Evolutionary conservation across 2,888 invertebrate species (phyloP).

Genomic region (Vanessa cardui): DNA sequence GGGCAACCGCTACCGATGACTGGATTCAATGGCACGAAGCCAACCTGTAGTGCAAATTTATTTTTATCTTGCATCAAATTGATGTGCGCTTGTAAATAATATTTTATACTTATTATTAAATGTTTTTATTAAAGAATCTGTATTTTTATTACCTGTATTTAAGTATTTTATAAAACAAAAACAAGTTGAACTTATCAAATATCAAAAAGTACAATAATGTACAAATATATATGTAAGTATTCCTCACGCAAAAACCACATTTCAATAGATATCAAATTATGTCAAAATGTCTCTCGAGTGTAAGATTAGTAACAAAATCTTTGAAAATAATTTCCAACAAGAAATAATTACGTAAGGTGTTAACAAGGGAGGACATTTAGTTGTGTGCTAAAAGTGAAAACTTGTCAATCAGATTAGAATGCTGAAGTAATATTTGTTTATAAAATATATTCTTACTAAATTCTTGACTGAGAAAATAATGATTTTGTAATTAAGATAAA

Average conservation of each 20-base stretch:
- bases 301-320: conserved; percentile 4
- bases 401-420: conserved; percentile 64
- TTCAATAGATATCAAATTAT: too few species aligned
- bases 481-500: not conserved
- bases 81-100: conserved; percentile 81
- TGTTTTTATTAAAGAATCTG: conserved; percentile 59
- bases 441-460: conserved; percentile 41
- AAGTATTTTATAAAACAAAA: not conserved
- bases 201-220: too few species aligned
- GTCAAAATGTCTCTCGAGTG: too few species aligned
- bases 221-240: too few species aligned
- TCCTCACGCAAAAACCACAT: too few species aligned
- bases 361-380: conserved; percentile 57
- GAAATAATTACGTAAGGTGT: conserved; percentile 22
- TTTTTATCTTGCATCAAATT: conserved; percentile 77
- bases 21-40: conserved; percentile 38
- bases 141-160: conserved; percentile 28
- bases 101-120: conserved; percentile 68
- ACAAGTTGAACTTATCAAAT: too few species aligned
- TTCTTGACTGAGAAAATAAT: not conserved
- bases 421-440: conserved; percentile 49
- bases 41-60: conserved; percentile 60
- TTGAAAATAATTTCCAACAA: not conserved
- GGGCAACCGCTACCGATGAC: conserved; percentile 45
- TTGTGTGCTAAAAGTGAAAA: conserved; percentile 77